A percentile compares a stretch with the other conserved stretches of the same genome.
Conservation (phyloP, 1,140 invertebrate species). For the Argopecten irradians region DNA sequence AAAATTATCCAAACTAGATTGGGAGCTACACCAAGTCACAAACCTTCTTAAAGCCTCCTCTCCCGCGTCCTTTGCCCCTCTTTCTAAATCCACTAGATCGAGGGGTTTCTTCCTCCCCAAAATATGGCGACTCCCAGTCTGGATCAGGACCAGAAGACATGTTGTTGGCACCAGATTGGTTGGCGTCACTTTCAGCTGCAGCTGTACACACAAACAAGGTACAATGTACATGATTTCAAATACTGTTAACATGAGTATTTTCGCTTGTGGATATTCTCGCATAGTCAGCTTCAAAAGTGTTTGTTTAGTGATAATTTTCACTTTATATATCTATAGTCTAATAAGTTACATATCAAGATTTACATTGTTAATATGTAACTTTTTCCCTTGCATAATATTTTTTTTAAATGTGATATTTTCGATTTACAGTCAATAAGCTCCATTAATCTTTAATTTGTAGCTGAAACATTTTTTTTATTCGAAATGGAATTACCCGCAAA, state of each 20-base stretch:
- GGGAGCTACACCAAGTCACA: neutral
- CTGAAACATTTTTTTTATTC: too few relatives aligned
- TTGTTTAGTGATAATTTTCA: neutral
- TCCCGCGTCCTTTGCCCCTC: conserved; percentile 28
- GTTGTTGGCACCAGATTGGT: conserved; percentile 36
- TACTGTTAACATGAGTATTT: too few relatives aligned
- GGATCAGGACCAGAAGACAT: conserved; percentile 24
- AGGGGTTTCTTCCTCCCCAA: conserved; percentile 37
- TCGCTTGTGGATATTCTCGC: too few relatives aligned
- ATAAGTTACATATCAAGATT: conserved; percentile 7
- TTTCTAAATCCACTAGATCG: conserved; percentile 32
- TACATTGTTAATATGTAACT: too few relatives aligned
- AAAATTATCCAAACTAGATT: too few relatives aligned
- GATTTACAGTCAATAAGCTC: too few relatives aligned
- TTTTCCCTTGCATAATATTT: too few relatives aligned
- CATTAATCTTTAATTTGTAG: too few relatives aligned
- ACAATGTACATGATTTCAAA: neutral
- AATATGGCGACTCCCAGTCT: conserved; percentile 55
- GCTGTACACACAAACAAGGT: neutral
- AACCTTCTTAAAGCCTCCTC: conserved; percentile 42
- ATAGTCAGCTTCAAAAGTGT: neutral
- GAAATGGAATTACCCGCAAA: too few relatives aligned
- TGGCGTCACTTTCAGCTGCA: conserved; percentile 28
- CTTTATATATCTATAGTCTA: neutral
- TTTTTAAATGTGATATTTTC: too few relatives aligned